Evolutionary conservation across 1,140 invertebrate species (phyloP).

Genomic region (Drosophila nigromelanica): DNA sequence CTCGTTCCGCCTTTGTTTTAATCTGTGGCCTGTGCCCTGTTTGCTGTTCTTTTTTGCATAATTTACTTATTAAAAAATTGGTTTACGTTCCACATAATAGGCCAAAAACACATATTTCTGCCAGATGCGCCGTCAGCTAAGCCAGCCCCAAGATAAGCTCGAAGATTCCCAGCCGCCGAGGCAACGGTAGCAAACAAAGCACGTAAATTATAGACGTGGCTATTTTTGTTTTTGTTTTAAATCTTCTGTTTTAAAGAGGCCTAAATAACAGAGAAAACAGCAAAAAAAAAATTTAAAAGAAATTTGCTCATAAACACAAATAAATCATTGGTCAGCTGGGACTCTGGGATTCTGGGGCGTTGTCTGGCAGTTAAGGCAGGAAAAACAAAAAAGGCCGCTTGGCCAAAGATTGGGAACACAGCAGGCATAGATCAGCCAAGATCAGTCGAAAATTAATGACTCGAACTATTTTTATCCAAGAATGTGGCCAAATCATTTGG

Average conservation of each 20-base stretch:
- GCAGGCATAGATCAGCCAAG: conserved; percentile 14
- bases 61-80: conserved; percentile 80
- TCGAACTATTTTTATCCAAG: conserved; percentile 19
- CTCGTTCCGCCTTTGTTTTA: conserved; percentile 29
- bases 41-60: conserved; percentile 57
- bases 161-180: conserved; percentile 15
- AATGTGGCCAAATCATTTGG: not conserved
- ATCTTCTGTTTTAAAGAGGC: conserved; percentile 2
- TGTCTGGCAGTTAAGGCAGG: conserved; percentile 25
- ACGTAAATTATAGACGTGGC: conserved; percentile 32
- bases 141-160: not conserved
- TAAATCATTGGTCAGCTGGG: conserved; percentile 6
- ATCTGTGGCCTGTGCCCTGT: conserved; percentile 19
- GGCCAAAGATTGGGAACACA: not conserved
- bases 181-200: not conserved
- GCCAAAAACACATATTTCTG: conserved; percentile 57
- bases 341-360: not conserved
- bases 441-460: conserved; percentile 26
- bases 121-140: not conserved
- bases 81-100: conserved; percentile 74
- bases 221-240: not conserved
- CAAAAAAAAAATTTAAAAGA: conserved; percentile 9
- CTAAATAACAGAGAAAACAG: conserved; percentile 8
- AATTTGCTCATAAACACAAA: conserved; percentile 35
- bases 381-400: not conserved